phyloP scores from a whole-genome alignment of 2,113 vertebrate genomes.

The Anguilla japonica region DNA sequence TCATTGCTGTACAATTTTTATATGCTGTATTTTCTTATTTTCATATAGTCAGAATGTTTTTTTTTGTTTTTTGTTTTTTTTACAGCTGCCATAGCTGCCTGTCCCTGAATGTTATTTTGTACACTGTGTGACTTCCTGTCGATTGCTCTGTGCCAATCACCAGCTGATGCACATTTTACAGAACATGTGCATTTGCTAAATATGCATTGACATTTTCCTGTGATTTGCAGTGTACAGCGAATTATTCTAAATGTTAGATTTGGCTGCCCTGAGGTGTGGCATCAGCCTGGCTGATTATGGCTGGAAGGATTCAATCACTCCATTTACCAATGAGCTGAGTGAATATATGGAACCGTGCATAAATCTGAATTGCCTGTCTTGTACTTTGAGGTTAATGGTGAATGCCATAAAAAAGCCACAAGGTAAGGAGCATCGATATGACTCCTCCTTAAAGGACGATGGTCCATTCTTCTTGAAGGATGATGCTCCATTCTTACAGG shows the following conservation, averaged over 20 bases:
- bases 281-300: not conserved
- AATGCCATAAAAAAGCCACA: not conserved
- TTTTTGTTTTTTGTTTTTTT: not conserved
- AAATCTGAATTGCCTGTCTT: not conserved
- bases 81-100: not conserved
- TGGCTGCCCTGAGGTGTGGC: not conserved
- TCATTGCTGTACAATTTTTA: not conserved
- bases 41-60: not conserved
- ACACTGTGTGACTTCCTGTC: not conserved
- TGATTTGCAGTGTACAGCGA: not conserved
- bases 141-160: not conserved
- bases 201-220: no score
- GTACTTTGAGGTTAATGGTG: not conserved
- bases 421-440: no score
- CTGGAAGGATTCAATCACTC: no score
- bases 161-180: not conserved
- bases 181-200: not conserved
- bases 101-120: not conserved
- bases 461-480: no score
- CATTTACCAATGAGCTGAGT: not conserved
- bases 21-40: conserved; percentile 1
- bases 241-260: not conserved
- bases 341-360: not conserved
- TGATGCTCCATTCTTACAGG: no score
- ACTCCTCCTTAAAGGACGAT: no score